Conservation (phyloP, 2,888 invertebrate species). For the Clunio marinus region DNA sequence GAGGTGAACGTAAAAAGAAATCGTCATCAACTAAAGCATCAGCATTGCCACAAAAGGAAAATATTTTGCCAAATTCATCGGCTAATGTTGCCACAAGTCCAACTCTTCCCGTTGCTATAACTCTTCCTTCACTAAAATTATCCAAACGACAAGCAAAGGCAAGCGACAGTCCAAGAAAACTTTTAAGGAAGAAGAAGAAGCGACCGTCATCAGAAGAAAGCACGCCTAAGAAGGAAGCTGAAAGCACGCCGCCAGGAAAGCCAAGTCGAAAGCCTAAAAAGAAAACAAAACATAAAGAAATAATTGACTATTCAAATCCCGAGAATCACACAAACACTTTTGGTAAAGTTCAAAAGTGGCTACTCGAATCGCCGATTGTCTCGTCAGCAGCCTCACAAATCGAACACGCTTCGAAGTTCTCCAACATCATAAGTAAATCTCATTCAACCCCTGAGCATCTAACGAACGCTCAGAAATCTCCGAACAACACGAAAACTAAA, state of each 20-base stretch:
- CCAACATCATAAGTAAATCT: constrained; percentile 59
- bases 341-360: constrained; percentile 82
- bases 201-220: constrained; percentile 45
- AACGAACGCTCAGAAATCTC: constrained; percentile 49
- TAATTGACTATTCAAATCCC: constrained; percentile 53
- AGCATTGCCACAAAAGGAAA: constrained; percentile 46
- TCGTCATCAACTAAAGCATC: constrained; percentile 44
- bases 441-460: constrained; percentile 72
- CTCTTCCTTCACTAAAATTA: not conserved
- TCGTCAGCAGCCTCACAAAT: constrained; percentile 47
- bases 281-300: constrained; percentile 60
- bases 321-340: constrained; percentile 52
- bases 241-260: constrained; percentile 39
- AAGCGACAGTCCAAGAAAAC: constrained; percentile 47
- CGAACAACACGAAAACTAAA: constrained; percentile 58
- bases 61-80: not conserved
- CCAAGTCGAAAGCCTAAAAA: constrained; percentile 55
- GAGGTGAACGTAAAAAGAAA: constrained; percentile 46
- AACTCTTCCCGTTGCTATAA: not conserved
- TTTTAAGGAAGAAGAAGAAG: constrained; percentile 50
- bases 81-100: constrained; percentile 4
- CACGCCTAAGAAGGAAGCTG: constrained; percentile 56
- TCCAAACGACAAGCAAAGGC: constrained; percentile 39
- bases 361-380: constrained; percentile 65
- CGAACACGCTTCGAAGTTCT: constrained; percentile 50